phyloP scores from a whole-genome alignment of 2,888 invertebrate species.

The Athalia rosae region DNA sequence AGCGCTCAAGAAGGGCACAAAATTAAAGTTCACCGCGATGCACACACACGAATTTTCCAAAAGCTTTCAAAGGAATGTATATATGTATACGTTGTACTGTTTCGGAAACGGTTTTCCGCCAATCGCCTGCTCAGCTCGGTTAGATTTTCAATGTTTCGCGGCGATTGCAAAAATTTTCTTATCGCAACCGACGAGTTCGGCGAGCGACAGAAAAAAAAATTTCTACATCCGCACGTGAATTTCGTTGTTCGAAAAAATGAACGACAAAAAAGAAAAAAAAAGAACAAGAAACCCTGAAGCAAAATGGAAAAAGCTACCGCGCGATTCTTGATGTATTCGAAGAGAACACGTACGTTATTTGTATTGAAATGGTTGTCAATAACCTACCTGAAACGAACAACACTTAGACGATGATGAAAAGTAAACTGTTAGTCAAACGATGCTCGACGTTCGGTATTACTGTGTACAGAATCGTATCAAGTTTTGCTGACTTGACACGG shows the following conservation, averaged over 20 bases:
- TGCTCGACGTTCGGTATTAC: slow-evolving; percentile 1
- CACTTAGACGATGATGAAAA: neutral
- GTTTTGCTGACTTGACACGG: slow-evolving; percentile 7
- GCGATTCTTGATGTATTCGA: no score
- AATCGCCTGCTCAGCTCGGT: slow-evolving; percentile 1
- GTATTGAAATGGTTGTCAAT: neutral
- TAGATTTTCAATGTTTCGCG: no score
- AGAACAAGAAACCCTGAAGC: no score
- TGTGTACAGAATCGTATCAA: neutral
- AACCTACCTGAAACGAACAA: slow-evolving; percentile 2
- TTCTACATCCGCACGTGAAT: no score
- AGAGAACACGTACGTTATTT: neutral
- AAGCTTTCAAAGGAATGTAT: slow-evolving; percentile 39
- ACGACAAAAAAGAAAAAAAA: no score
- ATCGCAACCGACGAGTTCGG: no score
- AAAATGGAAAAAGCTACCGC: no score
- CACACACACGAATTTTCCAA: slow-evolving; percentile 41
- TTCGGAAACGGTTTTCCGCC: slow-evolving; percentile 24
- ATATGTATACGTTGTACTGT: slow-evolving; percentile 9
- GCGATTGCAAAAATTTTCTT: no score
- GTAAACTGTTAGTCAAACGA: slow-evolving; percentile 1
- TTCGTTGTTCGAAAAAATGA: no score
- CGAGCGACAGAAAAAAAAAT: no score
- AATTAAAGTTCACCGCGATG: slow-evolving; percentile 43
- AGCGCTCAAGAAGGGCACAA: slow-evolving; percentile 41